These are phyloP conservation scores for Darevskia mixta DNA, from an alignment of 2,797 vertebrate species.

Conservation along the genomic window DNA sequence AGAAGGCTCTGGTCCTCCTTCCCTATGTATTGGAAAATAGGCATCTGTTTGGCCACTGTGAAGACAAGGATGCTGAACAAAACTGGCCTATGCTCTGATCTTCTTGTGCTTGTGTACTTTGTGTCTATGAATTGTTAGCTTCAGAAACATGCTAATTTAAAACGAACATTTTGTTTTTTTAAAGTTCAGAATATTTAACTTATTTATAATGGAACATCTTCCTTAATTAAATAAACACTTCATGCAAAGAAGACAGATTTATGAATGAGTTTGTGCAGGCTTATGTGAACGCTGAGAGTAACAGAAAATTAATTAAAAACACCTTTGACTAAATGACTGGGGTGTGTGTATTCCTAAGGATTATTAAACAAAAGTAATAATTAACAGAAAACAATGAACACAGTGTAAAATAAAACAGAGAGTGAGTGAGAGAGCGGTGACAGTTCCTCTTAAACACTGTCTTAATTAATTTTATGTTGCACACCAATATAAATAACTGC, in stretches of 20 bases:
- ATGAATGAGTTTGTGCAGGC: background rate
- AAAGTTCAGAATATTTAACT: background rate
- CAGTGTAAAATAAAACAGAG: background rate
- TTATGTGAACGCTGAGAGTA: background rate
- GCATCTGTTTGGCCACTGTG: background rate
- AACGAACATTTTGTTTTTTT: background rate
- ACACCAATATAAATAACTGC: background rate
- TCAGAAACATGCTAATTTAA: background rate
- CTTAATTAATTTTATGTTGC: background rate
- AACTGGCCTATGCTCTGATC: background rate
- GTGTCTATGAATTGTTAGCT: background rate
- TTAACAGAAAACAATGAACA: background rate
- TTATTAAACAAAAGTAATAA: background rate
- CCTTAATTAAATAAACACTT: constrained; percentile 4
- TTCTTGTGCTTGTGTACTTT: background rate
- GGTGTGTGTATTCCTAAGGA: background rate
- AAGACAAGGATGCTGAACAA: background rate
- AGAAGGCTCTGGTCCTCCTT: background rate
- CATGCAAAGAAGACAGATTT: background rate
- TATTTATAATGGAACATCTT: background rate
- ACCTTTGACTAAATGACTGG: background rate
- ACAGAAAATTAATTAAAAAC: constrained; percentile 9
- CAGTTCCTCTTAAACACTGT: background rate
- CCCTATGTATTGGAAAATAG: background rate
- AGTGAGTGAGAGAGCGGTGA: background rate